A percentile compares a stretch with the other conserved stretches of the same genome.
Evolutionary conservation across 2,113 vertebrate genomes (phyloP).

Genomic region (Pogonocichla stellata): DNA sequence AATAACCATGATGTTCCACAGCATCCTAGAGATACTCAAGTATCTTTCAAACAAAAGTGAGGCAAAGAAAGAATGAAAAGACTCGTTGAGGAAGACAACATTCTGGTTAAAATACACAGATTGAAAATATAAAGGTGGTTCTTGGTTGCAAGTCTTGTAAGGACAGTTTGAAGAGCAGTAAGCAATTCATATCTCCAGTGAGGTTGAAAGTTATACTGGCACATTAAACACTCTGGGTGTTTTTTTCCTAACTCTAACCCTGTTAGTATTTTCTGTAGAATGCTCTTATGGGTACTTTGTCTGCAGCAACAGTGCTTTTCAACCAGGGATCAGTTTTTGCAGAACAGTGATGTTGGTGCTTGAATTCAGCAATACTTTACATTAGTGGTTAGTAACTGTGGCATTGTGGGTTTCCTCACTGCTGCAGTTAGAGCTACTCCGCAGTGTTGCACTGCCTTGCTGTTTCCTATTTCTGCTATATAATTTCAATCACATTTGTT

Average conservation of each 20-base stretch:
- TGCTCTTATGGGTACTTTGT: neutral
- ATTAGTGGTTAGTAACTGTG: neutral
- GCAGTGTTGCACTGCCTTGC: neutral
- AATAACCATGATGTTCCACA: neutral
- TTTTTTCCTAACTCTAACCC: neutral
- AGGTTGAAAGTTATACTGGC: neutral
- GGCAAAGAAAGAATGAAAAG: neutral
- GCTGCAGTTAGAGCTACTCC: neutral
- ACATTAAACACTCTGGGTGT: accelerated
- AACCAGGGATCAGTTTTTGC: neutral
- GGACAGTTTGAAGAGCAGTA: neutral
- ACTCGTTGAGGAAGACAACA: neutral
- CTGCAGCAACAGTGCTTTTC: neutral
- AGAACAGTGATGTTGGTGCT: neutral
- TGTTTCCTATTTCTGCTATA: neutral
- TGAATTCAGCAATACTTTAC: neutral
- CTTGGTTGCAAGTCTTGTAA: neutral
- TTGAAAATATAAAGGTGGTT: neutral
- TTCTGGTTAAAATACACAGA: neutral
- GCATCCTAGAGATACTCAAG: neutral
- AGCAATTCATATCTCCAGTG: accelerated
- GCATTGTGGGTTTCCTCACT: neutral
- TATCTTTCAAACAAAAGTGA: neutral
- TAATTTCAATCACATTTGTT: neutral
- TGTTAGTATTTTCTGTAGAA: neutral